These are phyloP conservation scores for Teleogryllus occipitalis DNA, from an alignment of 1,140 invertebrate species.

Conservation along the genomic window DNA sequence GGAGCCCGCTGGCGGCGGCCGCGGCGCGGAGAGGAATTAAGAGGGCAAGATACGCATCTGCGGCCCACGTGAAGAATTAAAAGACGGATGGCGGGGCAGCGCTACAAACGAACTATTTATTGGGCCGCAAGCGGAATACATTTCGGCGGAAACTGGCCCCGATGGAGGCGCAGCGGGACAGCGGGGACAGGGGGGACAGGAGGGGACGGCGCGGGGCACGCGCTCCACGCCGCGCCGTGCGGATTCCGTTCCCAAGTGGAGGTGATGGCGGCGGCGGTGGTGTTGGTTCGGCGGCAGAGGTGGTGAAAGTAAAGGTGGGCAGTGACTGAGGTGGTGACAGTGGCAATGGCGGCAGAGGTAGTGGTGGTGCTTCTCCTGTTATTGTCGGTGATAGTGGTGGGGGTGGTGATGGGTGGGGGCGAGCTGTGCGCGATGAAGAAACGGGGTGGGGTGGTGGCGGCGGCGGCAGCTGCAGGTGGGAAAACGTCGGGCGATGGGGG, in stretches of 20 bases:
- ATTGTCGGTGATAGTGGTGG: neutral
- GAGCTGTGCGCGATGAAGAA: neutral
- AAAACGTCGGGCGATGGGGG: neutral
- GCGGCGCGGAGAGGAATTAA: neutral
- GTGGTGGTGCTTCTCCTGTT: neutral
- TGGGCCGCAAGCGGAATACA: neutral
- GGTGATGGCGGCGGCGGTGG: no score
- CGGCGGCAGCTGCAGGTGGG: no score
- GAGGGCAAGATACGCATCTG: neutral
- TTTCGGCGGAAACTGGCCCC: constrained; percentile 2
- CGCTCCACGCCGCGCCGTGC: neutral
- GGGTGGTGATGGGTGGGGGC: neutral
- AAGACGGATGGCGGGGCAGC: neutral
- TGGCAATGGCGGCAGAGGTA: neutral
- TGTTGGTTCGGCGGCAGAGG: neutral
- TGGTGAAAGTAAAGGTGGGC: neutral
- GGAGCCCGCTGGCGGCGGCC: no score
- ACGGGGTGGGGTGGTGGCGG: neutral
- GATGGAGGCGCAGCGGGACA: neutral
- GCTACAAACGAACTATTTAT: neutral
- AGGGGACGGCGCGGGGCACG: neutral
- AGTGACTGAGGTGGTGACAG: neutral
- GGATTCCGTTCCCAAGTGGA: neutral
- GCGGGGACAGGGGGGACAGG: neutral
- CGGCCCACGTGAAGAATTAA: neutral